Base-by-base conservation (phyloP, 2,113 vertebrate species). In the Brachyhypopomus gauderio region DNA sequence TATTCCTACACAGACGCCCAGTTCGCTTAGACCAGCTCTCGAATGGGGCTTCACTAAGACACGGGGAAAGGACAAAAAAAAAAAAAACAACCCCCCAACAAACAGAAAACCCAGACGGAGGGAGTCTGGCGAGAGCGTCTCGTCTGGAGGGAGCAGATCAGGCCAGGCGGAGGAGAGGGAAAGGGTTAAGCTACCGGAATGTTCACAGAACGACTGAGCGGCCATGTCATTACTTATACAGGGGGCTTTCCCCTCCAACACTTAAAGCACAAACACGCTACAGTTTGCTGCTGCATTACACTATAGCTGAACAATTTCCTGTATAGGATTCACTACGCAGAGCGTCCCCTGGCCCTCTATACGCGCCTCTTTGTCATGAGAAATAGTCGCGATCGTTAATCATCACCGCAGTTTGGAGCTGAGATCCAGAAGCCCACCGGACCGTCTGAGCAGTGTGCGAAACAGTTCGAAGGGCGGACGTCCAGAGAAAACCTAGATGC, bases 241-340 rank as follows among this genome's bases (percentile, higher is more conserved):
- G 45, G 81, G 70, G 73, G 77, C 72, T 80, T 80, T 81, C 76
- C 82, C 52, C 52, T 20, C 25, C 60, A 52, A 56, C 34, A 36
- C 55, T 81, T 80, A 62, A 75, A 69, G 56, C 62, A 69, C 72
- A 81, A 81, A 59, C n/a, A 74, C 48, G 41, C 34, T 62, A 67
- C 72, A 81, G 79, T 69, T 23, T 27, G 63, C 52, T 17, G 66
- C 34, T n/a, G 72, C 75, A 59, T 81, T 75, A 67, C 72, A 11
- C 41, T 56, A 75, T 62, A 59, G 59, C 75, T 45, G 17, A 81
- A 75, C 62, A n/a, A 81, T 81, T 81, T 81, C 79, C 79, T 81
- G 62, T 59, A 12, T 25, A 45, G 70, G 72, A 75, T 59, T 63
- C 34, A 63, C 78, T 79, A 79, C 71, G 41, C 25, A 55, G 25